Conservation (phyloP, 37 sponge, comb jelly and placozoan species). For the Chondrosia reniformis region DNA sequence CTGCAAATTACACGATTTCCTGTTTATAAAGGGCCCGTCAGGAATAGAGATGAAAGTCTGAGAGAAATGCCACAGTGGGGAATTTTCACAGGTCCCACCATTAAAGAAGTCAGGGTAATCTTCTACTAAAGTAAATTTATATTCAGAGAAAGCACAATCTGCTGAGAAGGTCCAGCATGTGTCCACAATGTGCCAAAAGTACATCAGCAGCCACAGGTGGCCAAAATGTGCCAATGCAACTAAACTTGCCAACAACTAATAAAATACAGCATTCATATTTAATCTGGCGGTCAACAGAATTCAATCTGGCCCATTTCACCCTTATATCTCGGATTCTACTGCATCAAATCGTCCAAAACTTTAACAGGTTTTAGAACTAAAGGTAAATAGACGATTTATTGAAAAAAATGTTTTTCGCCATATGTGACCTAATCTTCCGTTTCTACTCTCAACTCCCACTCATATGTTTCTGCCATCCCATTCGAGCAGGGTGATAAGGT, state of each 20-base stretch:
- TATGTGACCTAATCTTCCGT: background rate
- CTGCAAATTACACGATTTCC: no score
- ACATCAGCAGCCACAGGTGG: background rate
- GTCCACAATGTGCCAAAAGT: background rate
- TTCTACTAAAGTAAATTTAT: background rate
- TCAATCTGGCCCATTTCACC: no score
- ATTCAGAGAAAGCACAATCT: background rate
- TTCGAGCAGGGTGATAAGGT: conserved; percentile 17
- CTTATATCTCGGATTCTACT: no score
- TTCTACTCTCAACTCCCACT: background rate
- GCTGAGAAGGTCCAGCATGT: background rate
- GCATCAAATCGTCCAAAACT: no score
- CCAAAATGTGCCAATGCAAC: background rate
- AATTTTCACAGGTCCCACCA: background rate
- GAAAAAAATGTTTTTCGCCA: background rate
- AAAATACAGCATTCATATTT: no score
- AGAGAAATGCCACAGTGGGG: background rate
- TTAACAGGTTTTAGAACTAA: no score
- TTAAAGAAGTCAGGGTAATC: background rate
- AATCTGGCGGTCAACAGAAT: no score
- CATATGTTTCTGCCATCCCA: background rate
- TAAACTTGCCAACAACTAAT: no score
- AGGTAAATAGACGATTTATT: no score
- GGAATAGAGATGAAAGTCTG: no score
- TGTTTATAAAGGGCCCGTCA: no score